Conservation (phyloP, 37 sponge, comb jelly and placozoan genomes). For the Chondrilla cf. caribensis region DNA sequence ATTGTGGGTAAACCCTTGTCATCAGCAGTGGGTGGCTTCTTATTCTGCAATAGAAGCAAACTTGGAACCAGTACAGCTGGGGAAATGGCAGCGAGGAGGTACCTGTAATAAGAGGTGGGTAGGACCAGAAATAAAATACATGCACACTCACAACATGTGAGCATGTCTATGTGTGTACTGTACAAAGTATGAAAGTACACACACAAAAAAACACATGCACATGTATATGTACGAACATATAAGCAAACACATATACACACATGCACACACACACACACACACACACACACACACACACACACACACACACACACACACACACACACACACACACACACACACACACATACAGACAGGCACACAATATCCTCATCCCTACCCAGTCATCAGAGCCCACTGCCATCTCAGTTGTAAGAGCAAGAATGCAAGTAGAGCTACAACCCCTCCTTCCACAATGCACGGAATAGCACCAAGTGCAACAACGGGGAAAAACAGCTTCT, state of each 20-base stretch:
- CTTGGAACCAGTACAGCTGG: conserved; percentile 85
- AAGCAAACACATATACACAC: too few species aligned
- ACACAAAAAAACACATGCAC: too few species aligned
- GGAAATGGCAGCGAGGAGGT: conserved; percentile 84
- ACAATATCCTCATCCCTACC: background rate
- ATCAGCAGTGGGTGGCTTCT: conserved; percentile 21
- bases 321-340: too few species aligned
- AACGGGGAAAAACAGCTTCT: conserved; percentile 11
- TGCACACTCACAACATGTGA: background rate
- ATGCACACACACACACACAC: too few species aligned
- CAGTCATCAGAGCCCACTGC: conserved; percentile 23
- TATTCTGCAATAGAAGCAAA: conserved; percentile 50
- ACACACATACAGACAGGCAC: too few species aligned
- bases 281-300: too few species aligned
- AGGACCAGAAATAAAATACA: too few species aligned
- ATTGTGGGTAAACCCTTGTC: conserved; percentile 70
- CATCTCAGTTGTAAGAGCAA: background rate
- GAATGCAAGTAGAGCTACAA: background rate
- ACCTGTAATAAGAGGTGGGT: conserved; percentile 29
- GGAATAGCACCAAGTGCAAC: conserved; percentile 2
- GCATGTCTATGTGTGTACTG: too few species aligned
- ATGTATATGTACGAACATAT: too few species aligned
- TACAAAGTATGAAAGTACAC: too few species aligned
- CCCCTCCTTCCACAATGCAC: conserved; percentile 11
- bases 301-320: too few species aligned